Evolutionary conservation across 2,113 vertebrate species (phyloP), one percentile per base, ranked within the genome.

Genomic region (Glareola pratincola): DNA sequence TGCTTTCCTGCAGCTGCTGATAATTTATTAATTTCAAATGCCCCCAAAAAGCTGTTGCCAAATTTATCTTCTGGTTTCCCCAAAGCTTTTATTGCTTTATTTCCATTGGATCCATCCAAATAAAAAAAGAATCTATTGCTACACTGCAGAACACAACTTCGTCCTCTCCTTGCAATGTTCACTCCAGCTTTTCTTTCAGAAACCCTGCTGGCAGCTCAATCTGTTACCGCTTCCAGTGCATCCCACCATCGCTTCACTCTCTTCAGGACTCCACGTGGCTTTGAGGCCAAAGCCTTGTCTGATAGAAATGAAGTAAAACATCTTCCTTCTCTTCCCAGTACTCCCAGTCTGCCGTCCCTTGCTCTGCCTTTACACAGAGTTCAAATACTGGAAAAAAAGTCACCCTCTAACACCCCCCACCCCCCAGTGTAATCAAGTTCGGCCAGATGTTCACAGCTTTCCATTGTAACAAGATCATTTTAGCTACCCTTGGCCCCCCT

Each of bases 341-440:
- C 20, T 67, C 45, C 32, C 27, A 50, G 19, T 30, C 36, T 16
- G 8, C 26, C 2, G 2, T 37, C 69, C 23, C 56, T 62, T 78
- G 13, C 45, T 83, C 81, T 66, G 41, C 12, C 29, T 75, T 64
- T 66, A 69, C 37, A 51, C 22, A 59, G 50, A 74, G 17, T 12
- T 67, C 34, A 63, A 90, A 63, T 9, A 60, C 2, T n/a, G 37
- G 26, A 45, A 17, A 41, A 66, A 34, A 39, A 23, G 27, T 0
- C 29, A 63, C 8, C 9, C 21, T 24, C 43, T 32, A 63, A 14
- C 2, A 14, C 8, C 15, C 2, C 5, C 2, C 10, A 3, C 18
- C 20, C 2, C 7, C 2, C 14, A 3, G 8, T 1, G 0, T 37
- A 81, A 54, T 77, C 32, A 87, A 39, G 3, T n/a, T 30, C 12